Evolutionary conservation across 2,113 vertebrate species (phyloP), one percentile per base, ranked within the genome.

Genomic region (Percopsis transmontana): DNA sequence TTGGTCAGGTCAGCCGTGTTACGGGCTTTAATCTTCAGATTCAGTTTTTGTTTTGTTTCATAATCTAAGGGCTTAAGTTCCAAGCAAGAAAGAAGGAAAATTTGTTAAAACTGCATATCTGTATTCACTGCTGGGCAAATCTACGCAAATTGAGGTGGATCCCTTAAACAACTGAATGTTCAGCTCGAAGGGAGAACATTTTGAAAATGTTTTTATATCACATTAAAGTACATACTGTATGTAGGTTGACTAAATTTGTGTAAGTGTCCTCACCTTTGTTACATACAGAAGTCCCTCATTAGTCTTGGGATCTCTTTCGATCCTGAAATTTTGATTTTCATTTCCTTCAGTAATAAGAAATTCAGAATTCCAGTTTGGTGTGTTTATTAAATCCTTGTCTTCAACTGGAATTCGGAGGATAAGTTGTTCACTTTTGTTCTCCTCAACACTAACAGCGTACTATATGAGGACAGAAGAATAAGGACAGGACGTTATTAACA

Each of bases 221-320:
- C n/a, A n/a, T n/a, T n/a, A n/a, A n/a, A n/a, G n/a, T n/a, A n/a
- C n/a, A n/a, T n/a, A n/a, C n/a, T n/a, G n/a, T n/a, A n/a, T n/a
- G n/a, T n/a, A n/a, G n/a, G n/a, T n/a, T n/a, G n/a, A n/a, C n/a
- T n/a, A n/a, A n/a, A n/a, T n/a, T n/a, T n/a, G n/a, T n/a, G n/a
- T n/a, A n/a, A n/a, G 40, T 41, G 40, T 41, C 40, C 82, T 87
- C 91, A 98, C 96, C 93, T 96, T 96, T 9, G 87, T 18, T 56
- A 95, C 82, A 67, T 91, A 94, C 11, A 98, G 65, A 41, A 95
- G 72, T 5, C 91, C 95, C 23, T 94, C 93, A 4, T 98, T 98
- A 54, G 95, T 95, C 13, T 84, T 81, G 41, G 88, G 91, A 60
- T 98, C 94, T 2, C 87, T 95, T 5, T 87, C 91, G 10, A 98